Evolutionary conservation across 2,797 vertebrate species (phyloP), one percentile per base, ranked within the genome.

Genomic region (Tadarida brasiliensis): DNA sequence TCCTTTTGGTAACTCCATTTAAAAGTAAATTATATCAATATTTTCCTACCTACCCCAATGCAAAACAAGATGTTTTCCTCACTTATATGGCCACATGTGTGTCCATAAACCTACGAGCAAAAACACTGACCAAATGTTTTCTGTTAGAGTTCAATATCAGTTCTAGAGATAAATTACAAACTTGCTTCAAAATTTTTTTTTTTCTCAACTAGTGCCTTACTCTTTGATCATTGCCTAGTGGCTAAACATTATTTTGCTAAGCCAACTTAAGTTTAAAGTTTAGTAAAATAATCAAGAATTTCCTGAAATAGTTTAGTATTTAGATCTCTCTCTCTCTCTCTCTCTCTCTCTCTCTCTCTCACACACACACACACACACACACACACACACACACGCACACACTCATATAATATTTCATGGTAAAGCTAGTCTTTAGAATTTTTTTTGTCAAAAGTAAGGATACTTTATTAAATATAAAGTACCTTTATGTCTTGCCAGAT

Each of bases 401-500:
- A 26, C 19, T 51, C 20, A 49, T 14, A 35, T 14, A 84, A 33
- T 15, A 85, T 44, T 97, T 70, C 11, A 2, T 47, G n/a, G 68
- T 73, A 6, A 91, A 67, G 15, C 7, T 88, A 80, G 22, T 91
- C 14, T 92, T 95, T n/a, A 73, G 28, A 57, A 51, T 71, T n/a
- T 87, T 33, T 87, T 51, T 70, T 94, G 51, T 19, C 56, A 94
- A 89, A 90, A 30, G 74, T 49, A 49, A 96, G 6, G 74, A 56
- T 80, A 81, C 15, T 95, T 65, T 74, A 82, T 83, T 59, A 39
- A 94, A 76, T 56, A 39, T 81, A 94, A 96, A 98, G 91, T 99
- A 99, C 99, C 99, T 99, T 99, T 99, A 99, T 99, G 99, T 99
- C 99, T 99, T 98, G 99, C 99, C 98, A 99, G 99, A 98, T 99